These are phyloP conservation scores for Solea solea DNA, from an alignment of 2,113 vertebrate species.

Conservation along the genomic window DNA sequence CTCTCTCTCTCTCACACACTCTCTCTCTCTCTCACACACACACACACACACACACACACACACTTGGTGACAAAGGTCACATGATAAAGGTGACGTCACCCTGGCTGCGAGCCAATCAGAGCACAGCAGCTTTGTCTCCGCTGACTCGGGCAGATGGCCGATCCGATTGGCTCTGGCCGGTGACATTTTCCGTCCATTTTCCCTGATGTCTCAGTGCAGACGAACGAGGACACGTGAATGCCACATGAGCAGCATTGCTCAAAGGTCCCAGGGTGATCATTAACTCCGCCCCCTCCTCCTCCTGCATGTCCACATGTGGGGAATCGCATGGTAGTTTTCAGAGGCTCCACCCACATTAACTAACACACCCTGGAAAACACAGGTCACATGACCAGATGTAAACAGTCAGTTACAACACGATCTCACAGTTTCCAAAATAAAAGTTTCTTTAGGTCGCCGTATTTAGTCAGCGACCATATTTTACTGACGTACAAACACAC, in stretches of 20 bases:
- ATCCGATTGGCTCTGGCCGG: constrained; percentile 24
- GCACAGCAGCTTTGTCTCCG: constrained; percentile 7
- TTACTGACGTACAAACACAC: background rate
- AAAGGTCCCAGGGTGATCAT: constrained; percentile 56
- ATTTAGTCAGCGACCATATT: too few species aligned
- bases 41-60: too few species aligned
- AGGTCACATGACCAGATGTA: too few species aligned
- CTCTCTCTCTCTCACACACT: background rate
- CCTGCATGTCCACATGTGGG: background rate
- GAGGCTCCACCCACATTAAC: too few species aligned
- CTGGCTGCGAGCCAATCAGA: constrained; percentile 36
- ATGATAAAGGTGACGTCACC: background rate
- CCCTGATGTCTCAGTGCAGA: background rate
- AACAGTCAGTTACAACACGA: too few species aligned
- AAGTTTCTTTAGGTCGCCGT: too few species aligned
- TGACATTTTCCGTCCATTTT: constrained; percentile 7
- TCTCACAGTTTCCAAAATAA: too few species aligned
- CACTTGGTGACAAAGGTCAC: too few species aligned
- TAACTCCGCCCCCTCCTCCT: background rate
- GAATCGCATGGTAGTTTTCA: too few species aligned
- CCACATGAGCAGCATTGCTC: constrained; percentile 57
- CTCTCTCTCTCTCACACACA: too few species aligned
- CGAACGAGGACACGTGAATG: constrained; percentile 36
- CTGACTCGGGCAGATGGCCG: constrained; percentile 19
- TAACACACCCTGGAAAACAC: too few species aligned